phyloP scores from a whole-genome alignment of 2,797 vertebrate species.

The Serranus cabrilla region DNA sequence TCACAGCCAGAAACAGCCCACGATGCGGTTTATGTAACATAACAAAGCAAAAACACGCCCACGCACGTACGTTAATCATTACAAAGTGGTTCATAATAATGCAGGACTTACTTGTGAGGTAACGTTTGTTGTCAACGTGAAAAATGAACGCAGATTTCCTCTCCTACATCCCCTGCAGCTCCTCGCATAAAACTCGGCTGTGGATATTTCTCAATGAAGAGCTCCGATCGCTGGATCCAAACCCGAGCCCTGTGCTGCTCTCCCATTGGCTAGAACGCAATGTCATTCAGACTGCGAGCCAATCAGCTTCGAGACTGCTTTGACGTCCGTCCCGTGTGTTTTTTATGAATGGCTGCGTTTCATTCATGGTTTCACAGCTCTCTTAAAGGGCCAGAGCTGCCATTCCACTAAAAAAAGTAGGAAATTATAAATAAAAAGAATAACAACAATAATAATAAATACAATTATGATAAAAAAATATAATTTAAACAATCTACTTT shows the following conservation, averaged over 20 bases:
- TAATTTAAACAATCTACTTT: neutral
- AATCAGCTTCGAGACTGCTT: constrained; percentile 59
- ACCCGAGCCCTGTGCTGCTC: neutral
- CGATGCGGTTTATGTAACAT: neutral
- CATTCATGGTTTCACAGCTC: constrained; percentile 79
- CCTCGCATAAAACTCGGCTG: constrained; percentile 67
- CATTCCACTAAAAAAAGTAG: neutral
- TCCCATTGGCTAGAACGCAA: constrained; percentile 67
- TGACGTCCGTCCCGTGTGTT: constrained; percentile 56
- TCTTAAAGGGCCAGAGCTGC: constrained; percentile 79
- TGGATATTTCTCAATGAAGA: constrained; percentile 85
- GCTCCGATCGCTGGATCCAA: constrained; percentile 27
- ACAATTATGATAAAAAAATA: no score
- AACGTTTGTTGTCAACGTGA: constrained; percentile 46
- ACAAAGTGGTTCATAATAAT: neutral
- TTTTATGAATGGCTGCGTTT: constrained; percentile 89
- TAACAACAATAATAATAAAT: neutral
- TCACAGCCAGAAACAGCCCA: constrained; percentile 27
- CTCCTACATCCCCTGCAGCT: constrained; percentile 66
- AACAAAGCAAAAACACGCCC: neutral
- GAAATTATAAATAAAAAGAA: neutral
- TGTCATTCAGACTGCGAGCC: constrained; percentile 65
- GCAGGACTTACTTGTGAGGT: constrained; percentile 52
- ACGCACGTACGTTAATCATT: neutral
- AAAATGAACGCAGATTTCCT: constrained; percentile 32